Percentiles rank a stretch among this genome's conserved stretches.
Evolutionary conservation across 2,113 vertebrate genomes (phyloP).

Genomic region (Amazona vittata): DNA sequence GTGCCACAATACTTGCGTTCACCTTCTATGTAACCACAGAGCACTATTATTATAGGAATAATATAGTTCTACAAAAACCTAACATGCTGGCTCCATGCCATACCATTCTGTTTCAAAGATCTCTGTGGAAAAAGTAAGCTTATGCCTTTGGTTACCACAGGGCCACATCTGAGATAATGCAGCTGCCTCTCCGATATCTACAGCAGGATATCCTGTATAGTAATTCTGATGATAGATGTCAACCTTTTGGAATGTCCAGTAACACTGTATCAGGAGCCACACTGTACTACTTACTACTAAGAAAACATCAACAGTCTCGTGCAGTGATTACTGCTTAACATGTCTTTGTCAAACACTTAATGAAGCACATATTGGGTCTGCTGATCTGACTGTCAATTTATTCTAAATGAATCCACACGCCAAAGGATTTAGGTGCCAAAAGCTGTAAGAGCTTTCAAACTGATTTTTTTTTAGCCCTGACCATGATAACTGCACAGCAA

Average conservation of each 20-base stretch:
- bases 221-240: neutral
- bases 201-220: neutral
- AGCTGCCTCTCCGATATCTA: neutral
- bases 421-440: slow-evolving; percentile 65
- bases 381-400: slow-evolving; percentile 66
- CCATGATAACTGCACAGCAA: slow-evolving; percentile 41
- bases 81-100: neutral
- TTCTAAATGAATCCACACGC: slow-evolving; percentile 57
- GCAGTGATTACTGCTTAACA: neutral
- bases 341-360: slow-evolving; percentile 61
- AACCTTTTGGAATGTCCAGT: neutral
- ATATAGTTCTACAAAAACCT: neutral
- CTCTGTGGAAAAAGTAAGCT: neutral
- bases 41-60: neutral
- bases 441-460: slow-evolving; percentile 49
- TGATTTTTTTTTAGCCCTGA: slow-evolving; percentile 16
- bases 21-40: neutral
- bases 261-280: neutral
- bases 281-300: neutral
- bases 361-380: slow-evolving; percentile 67
- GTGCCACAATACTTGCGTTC: neutral
- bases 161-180: neutral
- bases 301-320: neutral
- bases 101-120: neutral
- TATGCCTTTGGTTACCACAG: neutral